A percentile compares a stretch with the other conserved stretches of the same genome.
These are phyloP conservation scores for Cyanoramphus novaezelandiae DNA, from an alignment of 2,113 vertebrate species.

Conservation along the genomic window DNA sequence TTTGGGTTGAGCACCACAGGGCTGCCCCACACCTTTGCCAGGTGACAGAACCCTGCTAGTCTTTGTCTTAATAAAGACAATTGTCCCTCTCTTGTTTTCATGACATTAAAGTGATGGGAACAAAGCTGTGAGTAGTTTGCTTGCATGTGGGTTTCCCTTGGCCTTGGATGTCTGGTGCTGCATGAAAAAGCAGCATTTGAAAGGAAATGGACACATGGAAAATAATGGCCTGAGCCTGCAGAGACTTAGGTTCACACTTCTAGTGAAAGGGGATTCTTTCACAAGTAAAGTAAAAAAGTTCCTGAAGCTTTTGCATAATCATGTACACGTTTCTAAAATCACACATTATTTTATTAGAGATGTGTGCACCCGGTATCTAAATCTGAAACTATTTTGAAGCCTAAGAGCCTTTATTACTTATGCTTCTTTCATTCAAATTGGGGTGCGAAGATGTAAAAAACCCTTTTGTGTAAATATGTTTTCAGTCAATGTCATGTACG, in stretches of 20 bases:
- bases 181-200: neutral
- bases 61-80: neutral
- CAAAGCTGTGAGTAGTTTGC: neutral
- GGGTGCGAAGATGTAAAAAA: neutral
- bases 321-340: neutral
- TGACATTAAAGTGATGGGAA: neutral
- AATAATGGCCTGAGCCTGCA: neutral
- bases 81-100: neutral
- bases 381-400: neutral
- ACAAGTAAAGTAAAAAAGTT: neutral
- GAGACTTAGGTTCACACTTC: neutral
- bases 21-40: neutral
- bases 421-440: neutral
- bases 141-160: neutral
- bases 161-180: neutral
- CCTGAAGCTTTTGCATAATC: neutral
- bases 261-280: neutral
- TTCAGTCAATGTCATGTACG: rapidly evolving
- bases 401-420: neutral
- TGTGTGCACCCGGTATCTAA: neutral
- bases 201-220: neutral
- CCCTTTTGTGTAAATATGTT: neutral
- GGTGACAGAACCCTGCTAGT: neutral
- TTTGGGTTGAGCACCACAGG: neutral
- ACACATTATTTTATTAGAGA: neutral